A percentile compares a stretch with the other conserved stretches of the same genome.
Evolutionary conservation across 2,113 vertebrate genomes (phyloP).

Genomic region (Zapornia atra): DNA sequence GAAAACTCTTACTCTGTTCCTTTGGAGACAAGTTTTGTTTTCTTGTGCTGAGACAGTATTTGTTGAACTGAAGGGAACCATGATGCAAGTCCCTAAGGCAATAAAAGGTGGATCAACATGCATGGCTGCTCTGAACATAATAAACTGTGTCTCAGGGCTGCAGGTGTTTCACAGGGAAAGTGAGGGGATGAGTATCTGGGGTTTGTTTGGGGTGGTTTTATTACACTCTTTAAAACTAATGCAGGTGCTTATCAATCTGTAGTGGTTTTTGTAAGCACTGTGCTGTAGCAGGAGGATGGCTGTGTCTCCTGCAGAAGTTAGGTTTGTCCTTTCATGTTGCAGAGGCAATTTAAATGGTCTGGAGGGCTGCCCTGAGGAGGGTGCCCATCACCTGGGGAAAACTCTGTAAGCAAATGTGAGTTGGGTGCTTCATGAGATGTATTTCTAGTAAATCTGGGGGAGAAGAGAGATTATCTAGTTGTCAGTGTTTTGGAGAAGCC

Average conservation of each 20-base stretch:
- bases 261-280: neutral
- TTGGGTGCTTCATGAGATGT: neutral
- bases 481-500: neutral
- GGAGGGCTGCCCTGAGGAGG: neutral
- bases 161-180: neutral
- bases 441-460: neutral
- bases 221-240: neutral
- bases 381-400: neutral
- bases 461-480: neutral
- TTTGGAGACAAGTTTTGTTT: neutral
- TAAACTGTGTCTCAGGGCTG: neutral
- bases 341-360: neutral
- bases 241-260: accelerated
- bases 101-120: neutral
- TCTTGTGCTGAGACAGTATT: neutral
- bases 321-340: neutral
- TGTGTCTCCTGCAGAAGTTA: neutral
- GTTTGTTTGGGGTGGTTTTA: neutral
- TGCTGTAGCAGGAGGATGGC: neutral
- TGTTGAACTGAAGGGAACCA: neutral
- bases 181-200: neutral
- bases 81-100: neutral
- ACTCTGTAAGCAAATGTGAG: neutral
- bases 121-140: neutral
- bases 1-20: neutral